A percentile compares a stretch with the other conserved stretches of the same genome.
These are phyloP conservation scores for Tyrannus savana DNA, from an alignment of 2,113 vertebrate species.

Conservation along the genomic window DNA sequence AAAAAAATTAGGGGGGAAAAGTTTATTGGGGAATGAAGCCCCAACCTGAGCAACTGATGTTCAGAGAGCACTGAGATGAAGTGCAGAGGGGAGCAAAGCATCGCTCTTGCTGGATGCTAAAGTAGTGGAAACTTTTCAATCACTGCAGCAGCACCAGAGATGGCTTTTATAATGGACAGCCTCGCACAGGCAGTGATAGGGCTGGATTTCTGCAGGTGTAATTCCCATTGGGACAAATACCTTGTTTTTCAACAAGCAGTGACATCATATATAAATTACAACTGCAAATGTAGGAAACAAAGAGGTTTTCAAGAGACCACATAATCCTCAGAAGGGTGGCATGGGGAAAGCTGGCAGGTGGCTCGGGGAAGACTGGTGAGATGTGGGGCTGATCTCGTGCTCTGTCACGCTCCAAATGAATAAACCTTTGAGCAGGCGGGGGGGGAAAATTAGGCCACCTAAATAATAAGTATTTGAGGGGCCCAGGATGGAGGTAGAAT, in stretches of 20 bases:
- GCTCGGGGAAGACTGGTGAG: not conserved
- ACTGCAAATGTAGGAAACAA: slow-evolving; percentile 43
- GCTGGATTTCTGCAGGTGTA: slow-evolving; percentile 35
- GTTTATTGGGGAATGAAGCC: fast-evolving
- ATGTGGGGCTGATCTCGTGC: not conserved
- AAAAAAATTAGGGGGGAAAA: not conserved
- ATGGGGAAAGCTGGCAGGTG: fast-evolving
- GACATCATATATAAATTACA: not conserved
- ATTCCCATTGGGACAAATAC: slow-evolving; percentile 53
- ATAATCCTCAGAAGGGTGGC: not conserved
- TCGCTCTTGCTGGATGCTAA: not conserved
- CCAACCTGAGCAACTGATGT: not conserved
- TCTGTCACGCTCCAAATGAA: not conserved
- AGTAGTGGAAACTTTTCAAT: not conserved
- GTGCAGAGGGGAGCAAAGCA: not conserved
- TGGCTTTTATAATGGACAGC: not conserved
- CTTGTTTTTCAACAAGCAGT: slow-evolving; percentile 23
- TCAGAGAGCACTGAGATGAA: not conserved
- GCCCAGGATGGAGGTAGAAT: not conserved
- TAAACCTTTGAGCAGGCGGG: not conserved
- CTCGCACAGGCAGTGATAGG: not conserved
- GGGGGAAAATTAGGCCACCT: not conserved
- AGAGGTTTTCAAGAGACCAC: not conserved
- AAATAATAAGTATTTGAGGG: not conserved
- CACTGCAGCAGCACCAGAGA: fast-evolving